Evolutionary conservation across 2,888 invertebrate species (phyloP).

Genomic region (Timema podura): DNA sequence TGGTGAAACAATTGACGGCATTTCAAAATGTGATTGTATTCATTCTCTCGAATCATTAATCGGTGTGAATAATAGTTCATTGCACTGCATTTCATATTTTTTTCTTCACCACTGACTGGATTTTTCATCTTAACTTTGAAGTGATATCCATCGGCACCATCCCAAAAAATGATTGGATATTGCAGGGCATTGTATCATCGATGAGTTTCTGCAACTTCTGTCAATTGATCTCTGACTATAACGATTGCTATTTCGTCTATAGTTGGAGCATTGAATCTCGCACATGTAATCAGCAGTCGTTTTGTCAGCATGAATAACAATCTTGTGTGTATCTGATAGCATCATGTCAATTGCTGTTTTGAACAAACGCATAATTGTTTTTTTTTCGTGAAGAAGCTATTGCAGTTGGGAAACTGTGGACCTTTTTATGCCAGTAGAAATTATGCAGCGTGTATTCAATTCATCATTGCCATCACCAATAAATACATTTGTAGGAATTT

Average conservation of each 20-base stretch:
- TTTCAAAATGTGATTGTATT: no score
- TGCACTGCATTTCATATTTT: background rate
- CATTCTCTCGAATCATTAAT: slow-evolving; percentile 1
- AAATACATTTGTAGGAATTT: slow-evolving; percentile 20
- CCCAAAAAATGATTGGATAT: slow-evolving; percentile 37
- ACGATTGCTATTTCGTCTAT: slow-evolving; percentile 17
- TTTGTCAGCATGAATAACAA: slow-evolving; percentile 16
- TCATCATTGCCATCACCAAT: slow-evolving; percentile 18
- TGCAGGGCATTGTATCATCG: slow-evolving; percentile 28
- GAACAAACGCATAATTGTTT: slow-evolving; percentile 17
- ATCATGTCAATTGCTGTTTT: slow-evolving; percentile 19
- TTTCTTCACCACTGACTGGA: slow-evolving; percentile 8
- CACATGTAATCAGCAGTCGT: background rate
- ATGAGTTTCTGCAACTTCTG: slow-evolving; percentile 16
- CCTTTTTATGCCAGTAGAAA: slow-evolving; percentile 19
- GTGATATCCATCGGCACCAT: slow-evolving; percentile 21
- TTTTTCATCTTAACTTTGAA: slow-evolving; percentile 16
- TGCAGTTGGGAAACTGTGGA: slow-evolving; percentile 16
- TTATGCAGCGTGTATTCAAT: slow-evolving; percentile 13
- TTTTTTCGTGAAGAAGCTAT: slow-evolving; percentile 18
- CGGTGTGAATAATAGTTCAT: slow-evolving; percentile 18
- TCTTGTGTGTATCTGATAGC: slow-evolving; percentile 18
- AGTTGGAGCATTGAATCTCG: slow-evolving; percentile 11
- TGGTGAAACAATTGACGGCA: background rate
- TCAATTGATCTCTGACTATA: slow-evolving; percentile 18